phyloP scores from a whole-genome alignment of 2,888 invertebrate species.

The Drepanosiphum platanoidis region DNA sequence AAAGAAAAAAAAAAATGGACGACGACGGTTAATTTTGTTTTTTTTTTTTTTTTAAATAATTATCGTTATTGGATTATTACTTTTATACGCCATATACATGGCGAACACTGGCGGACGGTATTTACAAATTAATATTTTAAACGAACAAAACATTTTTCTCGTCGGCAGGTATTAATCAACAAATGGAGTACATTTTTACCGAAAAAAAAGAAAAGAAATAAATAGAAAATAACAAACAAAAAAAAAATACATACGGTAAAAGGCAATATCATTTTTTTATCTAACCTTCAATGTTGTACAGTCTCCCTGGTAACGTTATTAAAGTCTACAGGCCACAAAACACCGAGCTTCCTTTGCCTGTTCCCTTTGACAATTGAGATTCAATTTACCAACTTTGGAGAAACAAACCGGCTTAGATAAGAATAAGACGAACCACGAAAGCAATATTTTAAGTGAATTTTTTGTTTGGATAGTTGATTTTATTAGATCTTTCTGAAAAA shows the following conservation, averaged over 20 bases:
- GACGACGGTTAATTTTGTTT: too few species aligned
- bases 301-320: neutral
- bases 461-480: neutral
- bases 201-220: too few species aligned
- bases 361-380: conserved; percentile 1
- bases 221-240: too few species aligned
- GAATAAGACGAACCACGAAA: neutral
- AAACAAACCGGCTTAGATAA: neutral
- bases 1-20: too few species aligned
- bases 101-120: too few species aligned
- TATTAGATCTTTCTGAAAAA: neutral
- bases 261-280: neutral
- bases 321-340: neutral
- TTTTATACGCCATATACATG: too few species aligned
- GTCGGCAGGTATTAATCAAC: too few species aligned
- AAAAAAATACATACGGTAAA: neutral
- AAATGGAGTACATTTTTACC: too few species aligned
- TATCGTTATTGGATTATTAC: too few species aligned
- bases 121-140: too few species aligned
- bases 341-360: neutral
- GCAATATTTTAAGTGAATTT: neutral
- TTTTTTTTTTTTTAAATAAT: too few species aligned
- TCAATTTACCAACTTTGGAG: neutral
- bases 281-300: neutral
- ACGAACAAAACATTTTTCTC: too few species aligned